phyloP scores from a whole-genome alignment of 2,797 vertebrate species.

The Phylloscopus collybita region DNA sequence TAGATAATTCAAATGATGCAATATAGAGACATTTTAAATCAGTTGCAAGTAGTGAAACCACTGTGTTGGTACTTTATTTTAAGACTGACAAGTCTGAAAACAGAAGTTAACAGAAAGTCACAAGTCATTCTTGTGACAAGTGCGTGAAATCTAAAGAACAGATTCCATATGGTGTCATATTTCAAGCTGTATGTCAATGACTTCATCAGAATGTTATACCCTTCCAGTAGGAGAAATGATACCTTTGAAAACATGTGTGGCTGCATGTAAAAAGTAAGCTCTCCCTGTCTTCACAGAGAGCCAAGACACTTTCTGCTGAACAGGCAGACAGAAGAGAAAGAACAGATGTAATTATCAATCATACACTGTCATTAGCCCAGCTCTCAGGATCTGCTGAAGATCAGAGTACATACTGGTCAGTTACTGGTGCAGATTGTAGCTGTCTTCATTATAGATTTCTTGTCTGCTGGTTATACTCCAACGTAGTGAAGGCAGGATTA shows the following conservation, averaged over 20 bases:
- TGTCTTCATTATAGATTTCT: not conserved
- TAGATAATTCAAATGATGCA: not conserved
- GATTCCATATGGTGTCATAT: constrained; percentile 66
- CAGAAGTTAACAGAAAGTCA: constrained; percentile 61
- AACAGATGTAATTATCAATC: constrained; percentile 75
- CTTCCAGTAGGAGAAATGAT: constrained; percentile 68
- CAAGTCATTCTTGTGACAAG: constrained; percentile 66
- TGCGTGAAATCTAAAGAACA: constrained; percentile 68
- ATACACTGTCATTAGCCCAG: constrained; percentile 42
- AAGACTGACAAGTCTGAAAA: not conserved
- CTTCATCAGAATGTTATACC: constrained; percentile 73
- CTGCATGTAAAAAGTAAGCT: constrained; percentile 72
- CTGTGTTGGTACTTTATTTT: not conserved
- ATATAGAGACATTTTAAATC: not conserved
- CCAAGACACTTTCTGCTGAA: constrained; percentile 69
- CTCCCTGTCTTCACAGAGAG: constrained; percentile 53
- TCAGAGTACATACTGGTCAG: not conserved
- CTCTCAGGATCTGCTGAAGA: constrained; percentile 16
- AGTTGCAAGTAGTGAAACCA: not conserved
- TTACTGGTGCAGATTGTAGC: not conserved
- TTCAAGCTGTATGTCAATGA: constrained; percentile 70
- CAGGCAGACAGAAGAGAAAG: constrained; percentile 63
- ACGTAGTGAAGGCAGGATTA: not conserved
- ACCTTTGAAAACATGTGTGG: constrained; percentile 72
- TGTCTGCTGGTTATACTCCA: not conserved